Conservation (phyloP, 2,113 vertebrate species). For the Eretmodus cyanostictus region DNA sequence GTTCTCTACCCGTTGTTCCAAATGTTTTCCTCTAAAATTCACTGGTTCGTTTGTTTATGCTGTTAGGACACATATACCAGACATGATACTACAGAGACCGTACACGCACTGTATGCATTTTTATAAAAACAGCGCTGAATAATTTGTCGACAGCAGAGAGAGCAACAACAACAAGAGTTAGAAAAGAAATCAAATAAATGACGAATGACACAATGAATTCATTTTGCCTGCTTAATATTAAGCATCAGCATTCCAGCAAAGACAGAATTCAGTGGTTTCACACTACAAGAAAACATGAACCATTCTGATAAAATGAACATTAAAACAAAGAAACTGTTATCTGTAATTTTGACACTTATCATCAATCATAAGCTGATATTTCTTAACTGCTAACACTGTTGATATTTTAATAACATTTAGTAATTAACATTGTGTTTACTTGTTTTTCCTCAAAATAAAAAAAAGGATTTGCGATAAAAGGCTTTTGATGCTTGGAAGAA, state of each 20-base stretch:
- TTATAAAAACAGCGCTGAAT: conserved; percentile 50
- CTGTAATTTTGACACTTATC: not conserved
- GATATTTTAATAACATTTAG: not conserved
- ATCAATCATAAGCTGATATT: not conserved
- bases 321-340: not conserved
- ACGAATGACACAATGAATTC: not conserved
- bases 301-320: not conserved
- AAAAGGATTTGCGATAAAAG: not conserved
- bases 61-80: conserved; percentile 69
- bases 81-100: conserved; percentile 67
- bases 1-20: conserved; percentile 15
- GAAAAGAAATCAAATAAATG: not conserved
- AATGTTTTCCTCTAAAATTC: conserved; percentile 39
- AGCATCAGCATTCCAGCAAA: not conserved
- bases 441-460: not conserved
- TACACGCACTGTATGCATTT: conserved; percentile 63
- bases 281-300: not conserved
- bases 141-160: conserved; percentile 21
- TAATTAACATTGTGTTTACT: not conserved
- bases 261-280: not conserved
- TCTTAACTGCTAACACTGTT: not conserved
- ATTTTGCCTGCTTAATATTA: not conserved
- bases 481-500: not conserved
- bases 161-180: conserved; percentile 1
- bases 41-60: conserved; percentile 36